Evolutionary conservation across 1,140 invertebrate genomes (phyloP).

Genomic region (Zaprionus capensis): DNA sequence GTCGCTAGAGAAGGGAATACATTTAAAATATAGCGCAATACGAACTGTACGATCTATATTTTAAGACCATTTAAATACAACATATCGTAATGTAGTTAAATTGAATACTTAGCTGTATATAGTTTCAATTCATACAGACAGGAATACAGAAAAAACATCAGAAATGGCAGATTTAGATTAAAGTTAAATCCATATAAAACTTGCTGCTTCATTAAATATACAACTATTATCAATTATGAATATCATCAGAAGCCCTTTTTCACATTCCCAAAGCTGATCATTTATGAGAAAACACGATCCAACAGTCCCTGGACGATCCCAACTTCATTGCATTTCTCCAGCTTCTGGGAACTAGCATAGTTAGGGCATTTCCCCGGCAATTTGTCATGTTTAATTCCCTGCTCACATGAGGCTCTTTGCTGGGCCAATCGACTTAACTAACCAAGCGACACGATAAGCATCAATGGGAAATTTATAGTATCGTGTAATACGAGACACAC

Average conservation of each 20-base stretch:
- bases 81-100: background rate
- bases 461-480: constrained; percentile 56
- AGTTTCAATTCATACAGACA: background rate
- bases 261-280: background rate
- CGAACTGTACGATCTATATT: too few species aligned
- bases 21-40: too few species aligned
- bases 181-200: background rate
- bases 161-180: background rate
- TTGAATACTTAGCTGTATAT: background rate
- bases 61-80: too few species aligned
- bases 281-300: background rate
- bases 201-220: background rate
- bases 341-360: background rate
- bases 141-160: background rate
- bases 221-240: background rate
- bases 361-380: background rate
- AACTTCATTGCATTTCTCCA: background rate
- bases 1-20: background rate
- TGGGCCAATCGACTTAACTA: constrained; percentile 19
- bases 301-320: background rate
- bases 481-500: constrained; percentile 44
- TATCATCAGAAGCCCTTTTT: too few species aligned
- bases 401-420: constrained; percentile 16
- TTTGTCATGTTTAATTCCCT: constrained; percentile 12
- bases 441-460: constrained; percentile 46